phyloP scores from a whole-genome alignment of 2,888 invertebrate species.

The Epinotia nisella region DNA sequence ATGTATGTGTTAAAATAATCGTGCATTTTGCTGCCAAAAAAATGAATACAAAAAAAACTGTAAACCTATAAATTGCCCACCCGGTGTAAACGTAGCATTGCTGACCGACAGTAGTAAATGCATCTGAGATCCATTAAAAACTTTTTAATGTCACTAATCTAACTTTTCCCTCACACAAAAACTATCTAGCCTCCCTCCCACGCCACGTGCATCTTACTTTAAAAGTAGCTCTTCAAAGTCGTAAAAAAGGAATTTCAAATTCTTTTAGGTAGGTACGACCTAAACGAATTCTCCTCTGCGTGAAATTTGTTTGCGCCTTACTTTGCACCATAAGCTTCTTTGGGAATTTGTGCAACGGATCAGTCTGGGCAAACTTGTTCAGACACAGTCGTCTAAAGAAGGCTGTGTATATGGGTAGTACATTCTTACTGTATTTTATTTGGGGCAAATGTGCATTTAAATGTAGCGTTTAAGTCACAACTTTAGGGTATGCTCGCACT shows the following conservation, averaged over 20 bases:
- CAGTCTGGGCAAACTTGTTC: conserved; percentile 11
- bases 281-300: conserved; percentile 27
- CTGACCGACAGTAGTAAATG: not conserved
- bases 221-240: conserved; percentile 27
- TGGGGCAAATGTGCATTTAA: conserved; percentile 5
- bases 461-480: not conserved
- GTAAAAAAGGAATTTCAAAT: conserved; percentile 26
- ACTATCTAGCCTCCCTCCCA: not conserved
- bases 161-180: conserved; percentile 19
- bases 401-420: not conserved
- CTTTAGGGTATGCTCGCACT: no score
- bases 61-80: no score
- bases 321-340: conserved; percentile 32
- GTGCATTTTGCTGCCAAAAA: no score
- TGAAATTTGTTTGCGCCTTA: conserved; percentile 33
- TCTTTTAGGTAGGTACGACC: conserved; percentile 4
- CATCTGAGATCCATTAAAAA: conserved; percentile 11
- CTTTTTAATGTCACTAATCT: conserved; percentile 14
- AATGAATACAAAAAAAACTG: no score
- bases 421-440: conserved; percentile 12
- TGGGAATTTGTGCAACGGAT: conserved; percentile 26
- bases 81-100: no score
- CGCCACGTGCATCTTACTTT: conserved; percentile 18
- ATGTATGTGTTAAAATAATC: no score
- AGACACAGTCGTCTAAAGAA: conserved; percentile 2